These are phyloP conservation scores for Morelia viridis DNA, from an alignment of 2,797 vertebrate genomes.

Conservation along the genomic window DNA sequence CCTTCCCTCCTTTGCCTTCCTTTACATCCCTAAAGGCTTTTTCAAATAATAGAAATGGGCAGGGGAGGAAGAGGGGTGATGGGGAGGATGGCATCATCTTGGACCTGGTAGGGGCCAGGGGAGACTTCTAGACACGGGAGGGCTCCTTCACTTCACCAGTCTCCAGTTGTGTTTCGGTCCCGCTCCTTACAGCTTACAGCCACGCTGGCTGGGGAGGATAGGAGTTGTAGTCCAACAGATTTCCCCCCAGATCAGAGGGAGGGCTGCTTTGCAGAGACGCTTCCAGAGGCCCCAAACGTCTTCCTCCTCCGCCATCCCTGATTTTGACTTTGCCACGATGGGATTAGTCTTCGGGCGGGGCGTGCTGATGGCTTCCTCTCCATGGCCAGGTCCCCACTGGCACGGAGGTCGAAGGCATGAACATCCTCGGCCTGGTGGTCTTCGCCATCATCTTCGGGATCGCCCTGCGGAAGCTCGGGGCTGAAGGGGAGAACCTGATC, in stretches of 20 bases:
- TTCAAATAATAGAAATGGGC: neutral
- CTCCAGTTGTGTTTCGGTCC: neutral
- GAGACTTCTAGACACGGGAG: too few relatives aligned
- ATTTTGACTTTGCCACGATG: too few relatives aligned
- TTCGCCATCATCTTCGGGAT: slow-evolving; percentile 89
- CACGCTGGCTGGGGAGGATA: too few relatives aligned
- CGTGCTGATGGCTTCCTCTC: neutral
- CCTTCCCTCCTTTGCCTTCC: neutral
- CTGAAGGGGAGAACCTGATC: slow-evolving; percentile 87
- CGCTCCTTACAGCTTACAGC: too few relatives aligned
- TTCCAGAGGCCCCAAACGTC: too few relatives aligned
- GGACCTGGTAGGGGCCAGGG: too few relatives aligned
- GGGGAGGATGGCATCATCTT: too few relatives aligned
- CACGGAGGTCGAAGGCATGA: slow-evolving; percentile 83
- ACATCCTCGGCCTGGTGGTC: slow-evolving; percentile 89
- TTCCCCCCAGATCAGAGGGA: neutral
- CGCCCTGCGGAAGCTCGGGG: slow-evolving; percentile 85
- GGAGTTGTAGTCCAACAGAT: neutral
- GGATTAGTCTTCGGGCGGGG: neutral
- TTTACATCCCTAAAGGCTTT: neutral
- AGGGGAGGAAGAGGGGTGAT: too few relatives aligned
- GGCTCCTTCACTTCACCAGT: neutral
- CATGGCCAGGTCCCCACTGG: slow-evolving; percentile 73
- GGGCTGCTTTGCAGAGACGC: neutral
- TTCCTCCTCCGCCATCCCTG: too few relatives aligned